Percentiles rank a stretch among this genome's conserved stretches.
Evolutionary conservation across 2,888 invertebrate species (phyloP).

Genomic region (Aleiodes testaceus): DNA sequence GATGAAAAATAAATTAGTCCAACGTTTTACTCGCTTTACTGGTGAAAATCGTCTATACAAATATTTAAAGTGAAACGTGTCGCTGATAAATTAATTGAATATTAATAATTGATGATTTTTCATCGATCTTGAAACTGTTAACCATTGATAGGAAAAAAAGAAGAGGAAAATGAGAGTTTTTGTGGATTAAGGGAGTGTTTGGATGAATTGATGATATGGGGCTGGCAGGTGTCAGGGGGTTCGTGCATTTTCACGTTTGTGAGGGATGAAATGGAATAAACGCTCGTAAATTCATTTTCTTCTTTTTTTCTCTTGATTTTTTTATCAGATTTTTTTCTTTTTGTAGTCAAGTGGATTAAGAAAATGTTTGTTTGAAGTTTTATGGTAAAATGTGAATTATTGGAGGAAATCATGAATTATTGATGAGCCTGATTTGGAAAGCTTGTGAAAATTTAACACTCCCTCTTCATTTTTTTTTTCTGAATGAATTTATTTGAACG

Average conservation of each 20-base stretch:
- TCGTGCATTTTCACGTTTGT: conserved; percentile 10
- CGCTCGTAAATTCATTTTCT: not conserved
- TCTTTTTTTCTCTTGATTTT: conserved; percentile 1
- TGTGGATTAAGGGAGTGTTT: conserved; percentile 25
- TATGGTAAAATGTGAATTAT: conserved; percentile 21
- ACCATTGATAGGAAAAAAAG: conserved; percentile 32
- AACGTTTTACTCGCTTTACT: conserved; percentile 23
- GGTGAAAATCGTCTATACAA: conserved; percentile 17
- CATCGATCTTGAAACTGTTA: conserved; percentile 15
- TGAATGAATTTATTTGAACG: no score
- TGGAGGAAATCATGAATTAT: conserved; percentile 24
- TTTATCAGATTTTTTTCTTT: conserved; percentile 21
- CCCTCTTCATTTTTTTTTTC: no score
- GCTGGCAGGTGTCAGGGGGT: conserved; percentile 16
- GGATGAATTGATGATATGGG: conserved; percentile 3
- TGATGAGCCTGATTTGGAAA: conserved; percentile 17
- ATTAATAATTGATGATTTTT: conserved; percentile 34
- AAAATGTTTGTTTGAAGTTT: conserved; percentile 10
- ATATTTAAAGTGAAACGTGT: conserved; percentile 19
- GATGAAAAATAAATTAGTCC: conserved; percentile 5
- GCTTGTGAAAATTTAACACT: conserved; percentile 13
- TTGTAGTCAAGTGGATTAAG: conserved; percentile 30
- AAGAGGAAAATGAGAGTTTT: not conserved
- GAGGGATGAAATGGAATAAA: not conserved
- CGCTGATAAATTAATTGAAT: conserved; percentile 27